A percentile compares a stretch with the other conserved stretches of the same genome.
phyloP scores from a whole-genome alignment of 2,888 invertebrate species.

The Phasia obesa region DNA sequence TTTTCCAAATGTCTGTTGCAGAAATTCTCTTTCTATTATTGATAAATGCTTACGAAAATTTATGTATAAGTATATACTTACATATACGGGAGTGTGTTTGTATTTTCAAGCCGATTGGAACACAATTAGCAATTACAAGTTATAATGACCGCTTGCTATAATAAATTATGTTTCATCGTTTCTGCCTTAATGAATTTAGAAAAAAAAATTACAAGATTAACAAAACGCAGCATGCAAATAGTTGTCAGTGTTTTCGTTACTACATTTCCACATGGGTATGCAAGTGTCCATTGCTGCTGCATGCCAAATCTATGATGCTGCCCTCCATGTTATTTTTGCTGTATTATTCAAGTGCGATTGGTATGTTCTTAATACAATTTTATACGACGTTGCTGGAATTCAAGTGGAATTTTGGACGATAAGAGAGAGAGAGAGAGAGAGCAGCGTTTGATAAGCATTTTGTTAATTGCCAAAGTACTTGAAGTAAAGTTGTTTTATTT shows the following conservation, averaged over 20 bases:
- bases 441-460: constrained; percentile 58
- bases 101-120: background rate
- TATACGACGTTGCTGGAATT: background rate
- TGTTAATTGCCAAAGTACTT: constrained; percentile 66
- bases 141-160: too few relatives aligned
- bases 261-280: background rate
- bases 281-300: background rate
- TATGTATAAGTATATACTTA: background rate
- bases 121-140: background rate
- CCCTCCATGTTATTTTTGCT: background rate
- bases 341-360: constrained; percentile 24
- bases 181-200: background rate
- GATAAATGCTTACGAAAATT: background rate
- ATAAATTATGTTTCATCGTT: too few relatives aligned
- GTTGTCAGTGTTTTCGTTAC: background rate
- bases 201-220: background rate
- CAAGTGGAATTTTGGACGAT: constrained; percentile 45
- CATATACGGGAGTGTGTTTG: background rate
- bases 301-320: background rate
- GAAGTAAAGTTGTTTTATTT: constrained; percentile 54
- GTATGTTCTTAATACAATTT: constrained; percentile 26
- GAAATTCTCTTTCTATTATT: constrained; percentile 15
- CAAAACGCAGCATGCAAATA: background rate
- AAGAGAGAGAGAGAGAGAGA: too few relatives aligned
- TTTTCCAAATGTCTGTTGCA: constrained; percentile 51